Percentiles rank a stretch among this genome's conserved stretches.
Conservation (phyloP, 2,113 vertebrate species). For the Gymnorhina tibicen region DNA sequence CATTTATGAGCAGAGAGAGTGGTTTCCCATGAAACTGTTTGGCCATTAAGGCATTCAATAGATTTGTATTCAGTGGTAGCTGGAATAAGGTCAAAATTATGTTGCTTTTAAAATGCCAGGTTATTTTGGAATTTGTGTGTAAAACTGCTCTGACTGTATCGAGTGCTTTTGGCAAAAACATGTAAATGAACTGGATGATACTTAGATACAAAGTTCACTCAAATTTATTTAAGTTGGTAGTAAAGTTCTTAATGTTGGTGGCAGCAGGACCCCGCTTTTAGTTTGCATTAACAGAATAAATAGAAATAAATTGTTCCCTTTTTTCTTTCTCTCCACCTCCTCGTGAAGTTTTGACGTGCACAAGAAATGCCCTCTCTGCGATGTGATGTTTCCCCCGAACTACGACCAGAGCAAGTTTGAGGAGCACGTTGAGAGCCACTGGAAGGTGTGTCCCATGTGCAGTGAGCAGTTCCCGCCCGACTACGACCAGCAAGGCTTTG, state of each 20-base stretch:
- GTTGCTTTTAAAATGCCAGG: background rate
- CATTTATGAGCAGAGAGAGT: constrained; percentile 39
- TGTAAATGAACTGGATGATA: background rate
- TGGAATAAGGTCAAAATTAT: constrained; percentile 21
- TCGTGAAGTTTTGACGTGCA: constrained; percentile 82
- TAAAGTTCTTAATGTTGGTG: accelerated
- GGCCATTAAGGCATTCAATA: background rate
- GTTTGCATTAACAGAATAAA: background rate
- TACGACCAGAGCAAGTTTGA: constrained; percentile 97
- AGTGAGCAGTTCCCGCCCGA: constrained; percentile 95
- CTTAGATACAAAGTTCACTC: background rate
- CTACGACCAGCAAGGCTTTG: constrained; percentile 92
- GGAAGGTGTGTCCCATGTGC: constrained; percentile 99
- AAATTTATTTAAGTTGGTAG: background rate
- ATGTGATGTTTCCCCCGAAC: constrained; percentile 96
- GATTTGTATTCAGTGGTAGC: constrained; percentile 1
- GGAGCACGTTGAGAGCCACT: constrained; percentile 97
- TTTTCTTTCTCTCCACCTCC: background rate
- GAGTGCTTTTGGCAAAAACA: background rate
- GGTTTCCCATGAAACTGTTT: constrained; percentile 19
- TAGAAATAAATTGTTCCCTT: background rate
- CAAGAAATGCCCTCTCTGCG: constrained; percentile 94
- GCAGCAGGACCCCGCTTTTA: background rate
- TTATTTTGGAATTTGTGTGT: background rate
- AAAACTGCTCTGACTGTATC: background rate